Evolutionary conservation across 2,888 invertebrate genomes (phyloP).

Genomic region (Phaedon cochleariae): DNA sequence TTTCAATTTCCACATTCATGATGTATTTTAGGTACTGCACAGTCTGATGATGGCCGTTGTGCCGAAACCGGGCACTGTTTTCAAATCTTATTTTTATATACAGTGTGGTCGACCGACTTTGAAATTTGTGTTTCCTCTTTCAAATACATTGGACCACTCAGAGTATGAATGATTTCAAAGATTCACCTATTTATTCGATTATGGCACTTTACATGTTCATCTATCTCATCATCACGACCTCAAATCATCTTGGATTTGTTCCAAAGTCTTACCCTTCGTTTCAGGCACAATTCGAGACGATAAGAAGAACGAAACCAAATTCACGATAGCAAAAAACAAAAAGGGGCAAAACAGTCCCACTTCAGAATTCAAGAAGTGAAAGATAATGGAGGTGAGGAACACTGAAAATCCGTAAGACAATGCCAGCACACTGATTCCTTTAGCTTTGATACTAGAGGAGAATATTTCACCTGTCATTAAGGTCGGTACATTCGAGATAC

Average conservation of each 20-base stretch:
- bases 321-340: slow-evolving; percentile 9
- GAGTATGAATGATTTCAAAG: too few species aligned
- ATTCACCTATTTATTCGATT: too few species aligned
- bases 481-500: slow-evolving; percentile 51
- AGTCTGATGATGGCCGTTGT: too few species aligned
- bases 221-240: too few species aligned
- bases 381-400: slow-evolving; percentile 47
- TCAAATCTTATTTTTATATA: too few species aligned
- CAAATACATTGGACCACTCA: too few species aligned
- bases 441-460: slow-evolving; percentile 52
- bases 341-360: slow-evolving; percentile 17
- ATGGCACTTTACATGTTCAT: too few species aligned
- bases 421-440: slow-evolving; percentile 46
- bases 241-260: slow-evolving; percentile 34
- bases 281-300: slow-evolving; percentile 24
- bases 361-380: slow-evolving; percentile 38
- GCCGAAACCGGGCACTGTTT: too few species aligned
- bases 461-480: slow-evolving; percentile 52
- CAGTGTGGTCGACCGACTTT: too few species aligned
- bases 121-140: too few species aligned
- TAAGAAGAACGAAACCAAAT: slow-evolving; percentile 12
- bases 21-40: too few species aligned
- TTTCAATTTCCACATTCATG: too few species aligned
- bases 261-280: slow-evolving; percentile 32
- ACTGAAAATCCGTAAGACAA: slow-evolving; percentile 45